These are phyloP conservation scores for Epinephelus fuscoguttatus DNA, from an alignment of 2,113 vertebrate genomes.

Conservation along the genomic window DNA sequence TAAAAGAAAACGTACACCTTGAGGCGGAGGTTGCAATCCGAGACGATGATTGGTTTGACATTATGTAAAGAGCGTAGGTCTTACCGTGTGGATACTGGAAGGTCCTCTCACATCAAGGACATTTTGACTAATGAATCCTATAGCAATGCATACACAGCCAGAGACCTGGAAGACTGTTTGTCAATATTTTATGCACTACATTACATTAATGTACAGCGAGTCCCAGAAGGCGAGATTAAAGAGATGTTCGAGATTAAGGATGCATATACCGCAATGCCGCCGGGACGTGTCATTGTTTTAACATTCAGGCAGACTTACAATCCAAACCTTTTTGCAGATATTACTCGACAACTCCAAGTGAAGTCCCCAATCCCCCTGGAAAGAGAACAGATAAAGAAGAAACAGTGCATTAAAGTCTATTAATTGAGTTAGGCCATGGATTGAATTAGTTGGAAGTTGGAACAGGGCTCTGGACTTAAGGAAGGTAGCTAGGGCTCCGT, in stretches of 20 bases:
- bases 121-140: conserved; percentile 76
- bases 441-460: conserved; percentile 79
- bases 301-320: conserved; percentile 69
- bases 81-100: conserved; percentile 37
- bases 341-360: conserved; percentile 71
- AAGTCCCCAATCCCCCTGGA: conserved; percentile 70
- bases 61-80: conserved; percentile 49
- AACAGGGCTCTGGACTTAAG: conserved; percentile 76
- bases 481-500: conserved; percentile 75
- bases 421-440: conserved; percentile 80
- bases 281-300: conserved; percentile 75
- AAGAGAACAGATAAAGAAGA: conserved; percentile 78
- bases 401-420: conserved; percentile 79
- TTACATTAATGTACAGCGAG: conserved; percentile 70
- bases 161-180: conserved; percentile 55
- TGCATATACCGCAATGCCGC: conserved; percentile 69
- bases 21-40: conserved; percentile 33
- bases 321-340: conserved; percentile 70
- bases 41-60: conserved; percentile 60
- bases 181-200: conserved; percentile 76
- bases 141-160: conserved; percentile 65
- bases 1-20: conserved; percentile 52
- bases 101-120: conserved; percentile 68
- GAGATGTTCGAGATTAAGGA: conserved; percentile 73
- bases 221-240: conserved; percentile 69